Conservation (phyloP, 92 coral and sea anemone genomes). For the Scolanthus callimorphus region DNA sequence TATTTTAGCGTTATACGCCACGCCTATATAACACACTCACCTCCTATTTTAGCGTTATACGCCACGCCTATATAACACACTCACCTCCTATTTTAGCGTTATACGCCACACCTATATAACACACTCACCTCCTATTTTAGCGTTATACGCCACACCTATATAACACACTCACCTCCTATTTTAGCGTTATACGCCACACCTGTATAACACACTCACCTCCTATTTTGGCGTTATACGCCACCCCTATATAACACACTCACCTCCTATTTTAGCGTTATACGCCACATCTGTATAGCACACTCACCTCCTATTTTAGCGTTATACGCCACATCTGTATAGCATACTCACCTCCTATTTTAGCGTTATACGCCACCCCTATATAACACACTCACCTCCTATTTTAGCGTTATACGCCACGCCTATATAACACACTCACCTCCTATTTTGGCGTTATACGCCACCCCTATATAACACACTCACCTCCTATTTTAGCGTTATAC, state of each 20-base stretch:
- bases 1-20: neutral
- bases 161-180: neutral
- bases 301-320: neutral
- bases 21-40: too few species aligned
- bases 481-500: neutral
- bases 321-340: too few species aligned
- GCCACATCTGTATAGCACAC: too few species aligned
- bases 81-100: neutral
- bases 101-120: too few species aligned
- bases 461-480: too few species aligned
- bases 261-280: neutral
- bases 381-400: neutral
- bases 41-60: neutral
- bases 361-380: neutral
- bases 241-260: too few species aligned
- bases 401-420: neutral
- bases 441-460: neutral
- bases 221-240: neutral
- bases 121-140: neutral
- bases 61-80: too few species aligned
- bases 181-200: neutral
- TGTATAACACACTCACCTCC: neutral
- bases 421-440: neutral
- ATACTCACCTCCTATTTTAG: neutral
- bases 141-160: neutral